phyloP scores from a whole-genome alignment of 1,140 invertebrate genomes.

The Atopsyche davidsoni region DNA sequence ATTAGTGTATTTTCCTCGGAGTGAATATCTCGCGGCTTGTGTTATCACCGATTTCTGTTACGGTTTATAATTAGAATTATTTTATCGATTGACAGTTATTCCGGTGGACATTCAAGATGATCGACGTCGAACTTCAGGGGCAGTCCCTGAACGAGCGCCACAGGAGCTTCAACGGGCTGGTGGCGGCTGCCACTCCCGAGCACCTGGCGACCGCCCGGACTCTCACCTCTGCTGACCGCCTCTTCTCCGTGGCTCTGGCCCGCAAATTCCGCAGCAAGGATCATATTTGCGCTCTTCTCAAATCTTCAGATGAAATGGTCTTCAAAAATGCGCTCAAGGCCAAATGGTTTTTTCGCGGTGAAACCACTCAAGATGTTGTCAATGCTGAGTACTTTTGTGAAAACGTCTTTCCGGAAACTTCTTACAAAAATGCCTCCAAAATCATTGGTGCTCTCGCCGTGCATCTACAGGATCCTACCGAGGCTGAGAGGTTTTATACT shows the following conservation, averaged over 20 bases:
- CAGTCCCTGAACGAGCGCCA: constrained; percentile 12
- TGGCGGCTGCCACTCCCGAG: constrained; percentile 7
- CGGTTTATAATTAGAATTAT: no score
- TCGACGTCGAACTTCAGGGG: constrained; percentile 17
- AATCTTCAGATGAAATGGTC: constrained; percentile 19
- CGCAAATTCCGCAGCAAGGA: constrained; percentile 6
- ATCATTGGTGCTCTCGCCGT: constrained; percentile 13
- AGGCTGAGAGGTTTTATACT: constrained; percentile 16
- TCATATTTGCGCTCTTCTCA: constrained; percentile 14
- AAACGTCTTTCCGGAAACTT: constrained; percentile 16
- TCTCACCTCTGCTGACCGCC: constrained; percentile 9
- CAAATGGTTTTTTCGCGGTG: constrained; percentile 21
- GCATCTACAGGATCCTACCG: constrained; percentile 7
- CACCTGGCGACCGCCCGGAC: not conserved
- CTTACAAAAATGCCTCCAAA: constrained; percentile 11
- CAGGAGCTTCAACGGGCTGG: constrained; percentile 13
- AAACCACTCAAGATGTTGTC: constrained; percentile 5
- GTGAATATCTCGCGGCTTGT: no score
- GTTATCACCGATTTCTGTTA: no score
- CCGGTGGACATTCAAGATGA: constrained; percentile 10
- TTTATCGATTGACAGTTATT: no score
- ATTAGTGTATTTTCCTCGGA: no score
- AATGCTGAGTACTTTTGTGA: constrained; percentile 23
- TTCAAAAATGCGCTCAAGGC: constrained; percentile 8
- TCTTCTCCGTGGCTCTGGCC: constrained; percentile 16